phyloP scores from a whole-genome alignment of 2,113 vertebrate species.

The Tetraodon nigroviridis region DNA sequence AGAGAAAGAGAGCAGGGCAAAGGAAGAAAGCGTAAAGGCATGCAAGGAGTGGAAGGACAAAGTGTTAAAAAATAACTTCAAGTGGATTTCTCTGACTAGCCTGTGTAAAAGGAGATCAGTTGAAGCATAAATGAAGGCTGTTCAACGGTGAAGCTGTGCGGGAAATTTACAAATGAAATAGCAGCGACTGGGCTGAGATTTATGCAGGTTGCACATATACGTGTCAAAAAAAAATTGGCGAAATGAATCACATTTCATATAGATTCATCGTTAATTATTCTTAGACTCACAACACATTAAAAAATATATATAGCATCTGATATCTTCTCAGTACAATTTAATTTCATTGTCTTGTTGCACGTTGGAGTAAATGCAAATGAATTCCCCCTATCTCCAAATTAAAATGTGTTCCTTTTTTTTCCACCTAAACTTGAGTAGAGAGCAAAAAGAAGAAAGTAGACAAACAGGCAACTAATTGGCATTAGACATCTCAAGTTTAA shows the following conservation, averaged over 20 bases:
- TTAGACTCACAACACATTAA: background rate
- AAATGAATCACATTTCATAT: background rate
- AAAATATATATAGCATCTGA: background rate
- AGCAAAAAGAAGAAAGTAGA: conserved; percentile 13
- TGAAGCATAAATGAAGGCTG: conserved; percentile 46
- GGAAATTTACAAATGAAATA: conserved; percentile 40
- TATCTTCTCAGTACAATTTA: background rate
- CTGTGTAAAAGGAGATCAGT: conserved; percentile 49
- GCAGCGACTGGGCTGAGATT: conserved; percentile 35
- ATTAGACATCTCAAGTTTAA: conserved; percentile 29
- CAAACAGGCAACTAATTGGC: conserved; percentile 50
- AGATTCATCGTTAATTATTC: conserved; percentile 19
- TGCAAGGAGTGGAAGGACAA: conserved; percentile 35
- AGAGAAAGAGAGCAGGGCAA: background rate
- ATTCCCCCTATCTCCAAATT: too few relatives aligned
- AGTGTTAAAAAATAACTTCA: conserved; percentile 51
- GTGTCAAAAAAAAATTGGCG: conserved; percentile 8
- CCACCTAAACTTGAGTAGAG: conserved; percentile 13
- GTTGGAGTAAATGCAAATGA: background rate
- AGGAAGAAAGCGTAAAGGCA: conserved; percentile 28
- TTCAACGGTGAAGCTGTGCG: conserved; percentile 43
- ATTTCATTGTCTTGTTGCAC: background rate
- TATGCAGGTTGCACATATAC: conserved; percentile 17
- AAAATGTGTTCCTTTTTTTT: conserved; percentile 21
- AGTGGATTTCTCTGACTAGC: conserved; percentile 56